Evolutionary conservation across 1,140 invertebrate species (phyloP).

Genomic region (Diachasma alloeum): DNA sequence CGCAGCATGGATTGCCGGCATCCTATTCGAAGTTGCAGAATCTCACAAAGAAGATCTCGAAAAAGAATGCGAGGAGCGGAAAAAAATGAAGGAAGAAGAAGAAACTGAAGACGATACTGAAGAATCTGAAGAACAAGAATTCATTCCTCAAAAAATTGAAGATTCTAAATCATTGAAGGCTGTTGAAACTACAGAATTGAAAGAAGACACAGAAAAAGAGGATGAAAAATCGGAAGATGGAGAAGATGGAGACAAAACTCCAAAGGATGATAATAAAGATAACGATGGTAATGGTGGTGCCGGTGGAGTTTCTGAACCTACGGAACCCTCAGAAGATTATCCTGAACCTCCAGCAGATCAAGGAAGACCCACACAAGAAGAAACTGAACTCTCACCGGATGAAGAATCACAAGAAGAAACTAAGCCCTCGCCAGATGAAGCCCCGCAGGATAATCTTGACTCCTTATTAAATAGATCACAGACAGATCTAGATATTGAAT

Average conservation of each 20-base stretch:
- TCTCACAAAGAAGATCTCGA: constrained; percentile 36
- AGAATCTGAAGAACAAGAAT: constrained; percentile 19
- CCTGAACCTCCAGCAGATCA: not conserved
- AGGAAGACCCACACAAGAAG: not conserved
- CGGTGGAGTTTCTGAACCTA: not conserved
- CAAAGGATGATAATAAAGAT: not conserved
- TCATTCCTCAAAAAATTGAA: not conserved
- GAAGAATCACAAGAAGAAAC: not conserved
- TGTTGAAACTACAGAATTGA: not conserved
- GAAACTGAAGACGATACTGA: constrained; percentile 27
- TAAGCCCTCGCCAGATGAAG: too few relatives aligned
- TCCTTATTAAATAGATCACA: not conserved
- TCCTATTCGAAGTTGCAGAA: constrained; percentile 49
- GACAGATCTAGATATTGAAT: not conserved
- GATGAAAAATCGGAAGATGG: constrained; percentile 10
- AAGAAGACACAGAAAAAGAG: not conserved
- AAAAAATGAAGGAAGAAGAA: constrained; percentile 27
- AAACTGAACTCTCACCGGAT: not conserved
- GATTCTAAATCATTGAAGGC: not conserved
- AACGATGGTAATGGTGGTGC: not conserved
- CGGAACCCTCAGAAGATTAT: not conserved
- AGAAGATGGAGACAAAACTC: constrained; percentile 8
- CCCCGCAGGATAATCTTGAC: not conserved
- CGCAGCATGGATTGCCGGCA: constrained; percentile 54
- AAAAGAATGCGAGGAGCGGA: constrained; percentile 33